A percentile compares a stretch with the other conserved stretches of the same genome.
Evolutionary conservation across 92 coral and sea anemone species (phyloP).

Genomic region (Hydrozoanthus gracilis): DNA sequence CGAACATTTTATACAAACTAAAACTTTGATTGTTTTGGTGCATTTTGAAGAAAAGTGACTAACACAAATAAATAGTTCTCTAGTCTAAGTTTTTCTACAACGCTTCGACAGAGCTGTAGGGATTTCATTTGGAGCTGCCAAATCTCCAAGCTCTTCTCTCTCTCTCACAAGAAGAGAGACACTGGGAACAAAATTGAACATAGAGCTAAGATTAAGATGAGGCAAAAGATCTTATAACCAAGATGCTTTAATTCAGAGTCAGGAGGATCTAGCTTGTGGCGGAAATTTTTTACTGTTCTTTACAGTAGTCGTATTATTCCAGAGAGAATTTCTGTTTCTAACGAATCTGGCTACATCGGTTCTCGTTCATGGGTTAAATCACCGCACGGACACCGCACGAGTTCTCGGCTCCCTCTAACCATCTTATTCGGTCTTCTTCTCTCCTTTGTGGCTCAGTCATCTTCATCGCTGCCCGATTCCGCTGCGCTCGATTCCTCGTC

Average conservation of each 20-base stretch:
- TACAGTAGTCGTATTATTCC: neutral
- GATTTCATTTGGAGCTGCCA: neutral
- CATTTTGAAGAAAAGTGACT: neutral
- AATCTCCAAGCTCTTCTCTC: neutral
- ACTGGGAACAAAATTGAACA: neutral
- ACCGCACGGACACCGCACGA: neutral
- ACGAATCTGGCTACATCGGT: neutral
- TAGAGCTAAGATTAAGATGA: neutral
- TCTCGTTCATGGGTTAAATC: neutral
- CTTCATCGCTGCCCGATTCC: conserved; percentile 80
- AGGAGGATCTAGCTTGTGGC: neutral
- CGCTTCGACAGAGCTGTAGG: neutral
- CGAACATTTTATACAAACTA: neutral
- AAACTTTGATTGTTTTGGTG: neutral
- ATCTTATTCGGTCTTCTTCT: neutral
- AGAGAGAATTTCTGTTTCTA: neutral
- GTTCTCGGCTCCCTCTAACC: neutral
- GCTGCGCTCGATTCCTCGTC: conserved; percentile 72
- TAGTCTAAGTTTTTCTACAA: neutral
- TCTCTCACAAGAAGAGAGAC: neutral
- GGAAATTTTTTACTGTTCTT: neutral
- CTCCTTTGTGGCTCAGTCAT: conserved; percentile 53
- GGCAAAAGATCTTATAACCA: neutral
- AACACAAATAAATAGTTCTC: neutral
- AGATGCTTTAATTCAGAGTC: neutral